Percentiles rank a stretch among this genome's conserved stretches.
Evolutionary conservation across 1,140 invertebrate species (phyloP).

Genomic region (Drosophila melanica): DNA sequence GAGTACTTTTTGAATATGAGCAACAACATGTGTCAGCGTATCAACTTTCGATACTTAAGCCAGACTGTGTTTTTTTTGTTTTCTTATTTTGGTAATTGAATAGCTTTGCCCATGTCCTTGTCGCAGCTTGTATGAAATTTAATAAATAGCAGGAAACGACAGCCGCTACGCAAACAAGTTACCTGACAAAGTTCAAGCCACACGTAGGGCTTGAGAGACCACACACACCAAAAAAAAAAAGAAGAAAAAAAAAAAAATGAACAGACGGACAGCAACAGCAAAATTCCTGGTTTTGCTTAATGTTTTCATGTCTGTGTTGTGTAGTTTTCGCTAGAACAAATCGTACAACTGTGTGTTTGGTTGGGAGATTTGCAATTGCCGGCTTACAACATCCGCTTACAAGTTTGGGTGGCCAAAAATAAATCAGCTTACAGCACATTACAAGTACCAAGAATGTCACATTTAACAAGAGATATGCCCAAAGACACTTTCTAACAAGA

Average conservation of each 20-base stretch:
- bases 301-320: slow-evolving; percentile 27
- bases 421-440: slow-evolving; percentile 50
- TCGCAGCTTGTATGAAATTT: slow-evolving; percentile 53
- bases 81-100: slow-evolving; percentile 50
- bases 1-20: slow-evolving; percentile 24
- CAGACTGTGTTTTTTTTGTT: not conserved
- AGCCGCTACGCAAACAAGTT: slow-evolving; percentile 48
- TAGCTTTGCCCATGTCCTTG: slow-evolving; percentile 57
- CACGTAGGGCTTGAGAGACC: slow-evolving; percentile 59
- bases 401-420: slow-evolving; percentile 48
- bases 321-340: slow-evolving; percentile 62
- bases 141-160: slow-evolving; percentile 70
- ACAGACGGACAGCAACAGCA: slow-evolving; percentile 24
- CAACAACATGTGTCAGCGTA: slow-evolving; percentile 21
- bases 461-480: slow-evolving; percentile 27
- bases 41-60: slow-evolving; percentile 21
- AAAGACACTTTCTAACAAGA: slow-evolving; percentile 53
- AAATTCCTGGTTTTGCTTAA: slow-evolving; percentile 20
- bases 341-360: slow-evolving; percentile 13
- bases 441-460: slow-evolving; percentile 54
- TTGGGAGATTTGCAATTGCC: slow-evolving; percentile 67
- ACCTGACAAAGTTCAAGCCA: slow-evolving; percentile 65
- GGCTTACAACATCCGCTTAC: slow-evolving; percentile 74
- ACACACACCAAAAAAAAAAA: slow-evolving; percentile 20
- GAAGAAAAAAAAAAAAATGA: not conserved